Evolutionary conservation across 2,888 invertebrate species (phyloP).

Genomic region (Macrostomum cliftonense): DNA sequence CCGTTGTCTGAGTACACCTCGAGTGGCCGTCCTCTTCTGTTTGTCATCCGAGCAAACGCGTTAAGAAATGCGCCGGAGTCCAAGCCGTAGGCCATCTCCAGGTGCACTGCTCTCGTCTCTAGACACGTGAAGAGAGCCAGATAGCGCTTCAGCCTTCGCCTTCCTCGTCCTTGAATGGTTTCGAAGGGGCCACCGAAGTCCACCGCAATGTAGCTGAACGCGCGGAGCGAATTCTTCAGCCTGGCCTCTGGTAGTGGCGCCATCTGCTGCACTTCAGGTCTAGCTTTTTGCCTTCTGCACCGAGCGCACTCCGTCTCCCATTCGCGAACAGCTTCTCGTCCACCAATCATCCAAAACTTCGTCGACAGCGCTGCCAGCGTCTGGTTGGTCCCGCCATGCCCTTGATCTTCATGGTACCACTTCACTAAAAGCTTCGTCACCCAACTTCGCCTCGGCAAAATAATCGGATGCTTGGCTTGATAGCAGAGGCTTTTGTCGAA

Average conservation of each 20-base stretch:
- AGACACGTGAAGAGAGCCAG: slow-evolving; percentile 1
- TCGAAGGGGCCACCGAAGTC: slow-evolving; percentile 5
- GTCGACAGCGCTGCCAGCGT: too few species aligned
- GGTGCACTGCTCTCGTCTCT: slow-evolving; percentile 2
- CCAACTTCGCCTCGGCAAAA: too few species aligned
- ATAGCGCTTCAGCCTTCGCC: neutral
- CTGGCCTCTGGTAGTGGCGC: slow-evolving; percentile 6
- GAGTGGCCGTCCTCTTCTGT: slow-evolving; percentile 1
- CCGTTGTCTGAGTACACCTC: slow-evolving; percentile 6
- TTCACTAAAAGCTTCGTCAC: too few species aligned
- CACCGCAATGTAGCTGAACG: slow-evolving; percentile 1
- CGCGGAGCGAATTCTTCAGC: neutral
- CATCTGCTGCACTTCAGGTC: slow-evolving; percentile 3
- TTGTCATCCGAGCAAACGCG: slow-evolving; percentile 2
- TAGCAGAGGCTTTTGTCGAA: slow-evolving; percentile 1
- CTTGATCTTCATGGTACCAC: too few species aligned
- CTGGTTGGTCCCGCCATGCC: too few species aligned
- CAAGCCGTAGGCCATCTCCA: slow-evolving; percentile 1
- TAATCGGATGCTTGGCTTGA: neutral
- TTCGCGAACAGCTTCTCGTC: slow-evolving; percentile 3
- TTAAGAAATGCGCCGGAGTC: slow-evolving; percentile 5
- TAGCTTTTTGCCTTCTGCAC: slow-evolving; percentile 1
- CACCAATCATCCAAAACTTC: neutral
- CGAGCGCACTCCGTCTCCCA: slow-evolving; percentile 1
- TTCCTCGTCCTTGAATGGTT: neutral